Evolutionary conservation across 2,113 vertebrate genomes (phyloP).

Genomic region (Aramus guarauna): DNA sequence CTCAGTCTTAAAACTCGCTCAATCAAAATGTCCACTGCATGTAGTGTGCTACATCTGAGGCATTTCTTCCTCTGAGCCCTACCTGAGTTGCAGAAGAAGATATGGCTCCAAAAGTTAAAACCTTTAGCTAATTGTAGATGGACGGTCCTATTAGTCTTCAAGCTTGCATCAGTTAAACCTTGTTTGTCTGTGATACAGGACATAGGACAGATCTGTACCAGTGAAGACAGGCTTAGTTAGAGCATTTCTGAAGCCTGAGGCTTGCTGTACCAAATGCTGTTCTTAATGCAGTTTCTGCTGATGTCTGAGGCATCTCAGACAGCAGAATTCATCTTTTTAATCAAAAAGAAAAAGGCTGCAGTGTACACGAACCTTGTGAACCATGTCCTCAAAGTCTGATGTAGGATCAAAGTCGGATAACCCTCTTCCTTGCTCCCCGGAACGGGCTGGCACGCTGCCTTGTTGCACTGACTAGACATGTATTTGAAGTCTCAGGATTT

Average conservation of each 20-base stretch:
- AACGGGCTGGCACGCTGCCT: neutral
- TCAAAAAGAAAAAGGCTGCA: neutral
- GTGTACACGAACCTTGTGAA: neutral
- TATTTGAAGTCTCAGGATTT: neutral
- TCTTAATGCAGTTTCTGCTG: neutral
- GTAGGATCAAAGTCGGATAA: neutral
- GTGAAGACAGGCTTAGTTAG: neutral
- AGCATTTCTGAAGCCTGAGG: neutral
- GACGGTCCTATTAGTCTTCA: neutral
- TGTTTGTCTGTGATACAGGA: neutral
- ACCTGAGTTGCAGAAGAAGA: neutral
- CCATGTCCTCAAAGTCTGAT: neutral
- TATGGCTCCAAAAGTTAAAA: neutral
- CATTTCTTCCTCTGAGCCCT: neutral
- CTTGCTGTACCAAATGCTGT: neutral
- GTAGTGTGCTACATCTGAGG: neutral
- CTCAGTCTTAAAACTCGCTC: constrained; percentile 23
- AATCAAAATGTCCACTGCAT: neutral
- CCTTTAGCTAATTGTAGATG: neutral
- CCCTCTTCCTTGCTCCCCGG: neutral
- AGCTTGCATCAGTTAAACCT: neutral
- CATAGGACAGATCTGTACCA: neutral
- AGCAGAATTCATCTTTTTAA: neutral
- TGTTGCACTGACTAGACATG: neutral
- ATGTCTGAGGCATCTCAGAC: neutral